Conservation (phyloP, 2,888 invertebrate species). For the Ceriagrion tenellum region DNA sequence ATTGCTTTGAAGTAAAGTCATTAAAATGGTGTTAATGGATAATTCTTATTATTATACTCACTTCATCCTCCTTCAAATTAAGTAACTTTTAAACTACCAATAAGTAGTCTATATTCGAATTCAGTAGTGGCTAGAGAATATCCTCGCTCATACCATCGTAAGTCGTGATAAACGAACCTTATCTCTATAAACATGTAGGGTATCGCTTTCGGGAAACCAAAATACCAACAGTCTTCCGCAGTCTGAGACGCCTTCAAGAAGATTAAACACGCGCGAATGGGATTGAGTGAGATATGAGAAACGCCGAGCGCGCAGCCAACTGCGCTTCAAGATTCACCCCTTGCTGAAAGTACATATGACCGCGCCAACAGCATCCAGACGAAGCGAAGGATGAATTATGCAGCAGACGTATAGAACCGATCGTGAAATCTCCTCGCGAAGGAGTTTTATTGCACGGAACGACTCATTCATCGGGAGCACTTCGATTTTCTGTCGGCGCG, state of each 20-base stretch:
- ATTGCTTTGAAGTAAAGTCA: too few species aligned
- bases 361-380: slow-evolving; percentile 7
- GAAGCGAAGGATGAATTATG: not conserved
- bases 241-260: not conserved
- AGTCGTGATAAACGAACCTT: too few species aligned
- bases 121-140: too few species aligned
- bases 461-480: slow-evolving; percentile 12
- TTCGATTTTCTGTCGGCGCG: not conserved
- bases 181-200: not conserved
- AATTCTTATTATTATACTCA: too few species aligned
- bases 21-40: too few species aligned
- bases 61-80: too few species aligned
- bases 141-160: too few species aligned
- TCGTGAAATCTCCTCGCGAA: not conserved
- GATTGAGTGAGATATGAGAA: not conserved
- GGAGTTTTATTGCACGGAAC: not conserved
- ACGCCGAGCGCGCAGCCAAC: not conserved
- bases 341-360: not conserved
- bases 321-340: not conserved
- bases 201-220: not conserved
- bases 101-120: too few species aligned
- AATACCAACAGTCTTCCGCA: not conserved
- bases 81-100: too few species aligned
- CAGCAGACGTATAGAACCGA: not conserved
- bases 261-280: not conserved